Percentiles rank a stretch among this genome's conserved stretches.
Evolutionary conservation across 2,113 vertebrate genomes (phyloP).

Genomic region (Odobenus rosmarus): DNA sequence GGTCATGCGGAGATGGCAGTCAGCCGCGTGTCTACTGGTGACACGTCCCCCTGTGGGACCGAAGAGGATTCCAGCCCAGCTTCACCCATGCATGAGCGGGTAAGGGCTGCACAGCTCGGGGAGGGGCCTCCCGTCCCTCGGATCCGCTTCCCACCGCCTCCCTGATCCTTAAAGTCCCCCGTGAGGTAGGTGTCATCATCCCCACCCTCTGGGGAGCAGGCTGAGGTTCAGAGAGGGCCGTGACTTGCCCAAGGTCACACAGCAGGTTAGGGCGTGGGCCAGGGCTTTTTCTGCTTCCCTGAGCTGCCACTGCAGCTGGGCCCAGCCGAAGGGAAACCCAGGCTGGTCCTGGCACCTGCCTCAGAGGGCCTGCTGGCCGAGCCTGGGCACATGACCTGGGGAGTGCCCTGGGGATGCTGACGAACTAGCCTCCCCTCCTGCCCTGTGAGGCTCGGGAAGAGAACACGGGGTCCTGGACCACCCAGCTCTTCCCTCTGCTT

Average conservation of each 20-base stretch:
- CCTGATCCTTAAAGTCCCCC: neutral
- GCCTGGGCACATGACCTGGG: rapidly evolving
- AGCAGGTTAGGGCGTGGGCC: neutral
- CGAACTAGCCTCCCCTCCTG: neutral
- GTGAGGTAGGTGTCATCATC: neutral
- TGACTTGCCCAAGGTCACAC: neutral
- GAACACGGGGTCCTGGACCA: rapidly evolving
- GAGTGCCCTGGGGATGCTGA: rapidly evolving
- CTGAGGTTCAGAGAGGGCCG: neutral
- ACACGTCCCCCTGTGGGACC: constrained; percentile 95
- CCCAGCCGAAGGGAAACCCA: rapidly evolving
- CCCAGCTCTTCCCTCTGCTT: rapidly evolving
- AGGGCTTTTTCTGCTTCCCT: neutral
- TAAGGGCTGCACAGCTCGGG: constrained; percentile 79
- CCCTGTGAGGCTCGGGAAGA: rapidly evolving
- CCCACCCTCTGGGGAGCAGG: neutral
- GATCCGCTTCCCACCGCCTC: neutral
- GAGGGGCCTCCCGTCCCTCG: neutral
- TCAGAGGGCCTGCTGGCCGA: neutral
- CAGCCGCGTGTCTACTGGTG: constrained; percentile 95
- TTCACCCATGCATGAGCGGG: constrained; percentile 94
- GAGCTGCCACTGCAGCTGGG: neutral
- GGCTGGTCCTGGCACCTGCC: neutral
- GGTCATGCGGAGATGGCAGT: constrained; percentile 99
- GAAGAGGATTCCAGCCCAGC: constrained; percentile 94